These are phyloP conservation scores for Speoplatyrhinus poulsoni DNA, from an alignment of 2,113 vertebrate genomes.

Conservation along the genomic window DNA sequence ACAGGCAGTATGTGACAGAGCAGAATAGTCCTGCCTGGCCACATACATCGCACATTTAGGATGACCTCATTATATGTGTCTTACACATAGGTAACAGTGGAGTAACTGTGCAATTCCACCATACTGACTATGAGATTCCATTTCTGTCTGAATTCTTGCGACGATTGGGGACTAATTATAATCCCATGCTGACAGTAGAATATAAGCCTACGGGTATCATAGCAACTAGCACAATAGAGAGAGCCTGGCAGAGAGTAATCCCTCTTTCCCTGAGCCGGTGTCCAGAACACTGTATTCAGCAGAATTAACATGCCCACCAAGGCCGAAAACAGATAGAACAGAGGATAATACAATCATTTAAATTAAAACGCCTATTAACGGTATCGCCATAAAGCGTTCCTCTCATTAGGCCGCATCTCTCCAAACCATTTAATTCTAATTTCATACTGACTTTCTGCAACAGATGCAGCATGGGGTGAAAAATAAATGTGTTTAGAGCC, in stretches of 20 bases:
- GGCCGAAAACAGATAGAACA: slow-evolving; percentile 21
- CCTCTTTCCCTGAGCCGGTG: slow-evolving; percentile 39
- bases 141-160: slow-evolving; percentile 26
- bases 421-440: slow-evolving; percentile 24
- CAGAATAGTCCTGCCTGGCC: slow-evolving; percentile 15
- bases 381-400: not conserved
- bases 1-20: slow-evolving; percentile 61
- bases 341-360: slow-evolving; percentile 3
- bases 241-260: slow-evolving; percentile 50
- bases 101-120: not conserved
- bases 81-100: not conserved
- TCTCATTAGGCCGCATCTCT: slow-evolving; percentile 1
- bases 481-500: slow-evolving; percentile 12
- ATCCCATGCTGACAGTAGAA: slow-evolving; percentile 43
- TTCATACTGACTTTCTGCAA: slow-evolving; percentile 18
- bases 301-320: slow-evolving; percentile 14
- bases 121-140: slow-evolving; percentile 7
- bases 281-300: slow-evolving; percentile 35
- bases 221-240: slow-evolving; percentile 42
- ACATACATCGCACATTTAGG: slow-evolving; percentile 39
- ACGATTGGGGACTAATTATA: slow-evolving; percentile 55
- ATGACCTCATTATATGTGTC: slow-evolving; percentile 36
- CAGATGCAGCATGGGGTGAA: slow-evolving; percentile 7
- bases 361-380: not conserved
- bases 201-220: slow-evolving; percentile 48